Evolutionary conservation across 2,797 vertebrate species (phyloP).

Genomic region (Helostoma temminkii): DNA sequence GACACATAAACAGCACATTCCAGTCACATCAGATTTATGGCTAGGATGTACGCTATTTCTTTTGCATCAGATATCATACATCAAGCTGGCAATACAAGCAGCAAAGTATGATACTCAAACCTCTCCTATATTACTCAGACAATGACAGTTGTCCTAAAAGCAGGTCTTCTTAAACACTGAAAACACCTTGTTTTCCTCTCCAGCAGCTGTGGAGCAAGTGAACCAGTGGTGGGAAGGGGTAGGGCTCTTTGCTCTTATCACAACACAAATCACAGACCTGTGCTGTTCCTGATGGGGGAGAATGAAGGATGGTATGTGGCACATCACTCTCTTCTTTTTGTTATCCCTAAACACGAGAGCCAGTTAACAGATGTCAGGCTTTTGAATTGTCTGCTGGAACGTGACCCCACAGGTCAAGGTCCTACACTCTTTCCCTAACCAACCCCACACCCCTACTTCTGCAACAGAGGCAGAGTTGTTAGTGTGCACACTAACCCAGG

Average conservation of each 20-base stretch:
- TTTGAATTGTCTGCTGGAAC: slow-evolving; percentile 83
- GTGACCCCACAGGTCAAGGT: slow-evolving; percentile 85
- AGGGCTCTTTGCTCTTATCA: slow-evolving; percentile 33
- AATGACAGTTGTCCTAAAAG: no score
- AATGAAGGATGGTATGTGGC: slow-evolving; percentile 7
- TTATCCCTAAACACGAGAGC: slow-evolving; percentile 77
- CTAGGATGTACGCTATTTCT: background rate
- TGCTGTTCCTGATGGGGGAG: slow-evolving; percentile 22
- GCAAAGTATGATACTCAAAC: no score
- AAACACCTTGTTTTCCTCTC: no score
- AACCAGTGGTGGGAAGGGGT: slow-evolving; percentile 14
- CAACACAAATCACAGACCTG: slow-evolving; percentile 34
- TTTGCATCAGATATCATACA: background rate
- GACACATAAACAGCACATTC: background rate
- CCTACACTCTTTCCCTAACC: slow-evolving; percentile 53
- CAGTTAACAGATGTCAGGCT: slow-evolving; percentile 87
- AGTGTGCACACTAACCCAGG: background rate
- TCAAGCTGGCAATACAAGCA: background rate
- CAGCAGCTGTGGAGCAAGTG: slow-evolving; percentile 7
- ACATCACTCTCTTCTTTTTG: slow-evolving; percentile 39
- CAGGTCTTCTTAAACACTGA: no score
- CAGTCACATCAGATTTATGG: background rate
- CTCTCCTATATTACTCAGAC: no score
- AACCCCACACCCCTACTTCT: background rate
- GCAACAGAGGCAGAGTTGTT: background rate